These are phyloP conservation scores for Cossypha caffra DNA, from an alignment of 2,797 vertebrate genomes.

Conservation along the genomic window DNA sequence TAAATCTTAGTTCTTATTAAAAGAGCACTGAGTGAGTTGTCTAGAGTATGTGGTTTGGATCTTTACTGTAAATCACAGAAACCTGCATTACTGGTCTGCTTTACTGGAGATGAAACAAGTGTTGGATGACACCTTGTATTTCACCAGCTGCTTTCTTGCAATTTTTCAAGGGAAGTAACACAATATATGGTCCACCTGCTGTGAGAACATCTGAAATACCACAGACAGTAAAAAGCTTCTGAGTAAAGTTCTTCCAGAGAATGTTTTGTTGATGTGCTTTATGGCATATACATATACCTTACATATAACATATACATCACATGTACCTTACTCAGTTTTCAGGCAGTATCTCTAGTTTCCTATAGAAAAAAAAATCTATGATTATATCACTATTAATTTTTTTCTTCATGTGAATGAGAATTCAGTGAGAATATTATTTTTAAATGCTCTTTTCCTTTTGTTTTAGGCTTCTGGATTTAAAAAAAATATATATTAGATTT, in stretches of 20 bases:
- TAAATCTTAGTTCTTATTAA: constrained; percentile 41
- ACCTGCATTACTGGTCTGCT: constrained; percentile 17
- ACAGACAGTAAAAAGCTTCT: constrained; percentile 8
- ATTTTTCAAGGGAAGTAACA: constrained; percentile 24
- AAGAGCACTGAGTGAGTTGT: constrained; percentile 21
- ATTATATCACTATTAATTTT: not conserved
- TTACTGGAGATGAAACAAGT: constrained; percentile 6
- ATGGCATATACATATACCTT: not conserved
- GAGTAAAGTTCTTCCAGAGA: constrained; percentile 23
- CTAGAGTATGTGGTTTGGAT: not conserved
- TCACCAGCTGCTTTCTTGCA: constrained; percentile 35
- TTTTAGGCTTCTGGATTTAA: not conserved
- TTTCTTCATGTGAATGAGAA: not conserved
- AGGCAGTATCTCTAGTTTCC: not conserved
- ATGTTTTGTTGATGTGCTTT: not conserved
- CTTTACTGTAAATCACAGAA: constrained; percentile 40
- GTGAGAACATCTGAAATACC: constrained; percentile 53
- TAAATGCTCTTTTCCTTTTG: not conserved
- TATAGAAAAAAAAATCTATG: not conserved
- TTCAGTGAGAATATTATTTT: not conserved
- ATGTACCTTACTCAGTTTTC: not conserved
- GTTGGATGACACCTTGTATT: constrained; percentile 44
- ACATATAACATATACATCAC: not conserved
- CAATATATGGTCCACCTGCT: constrained; percentile 32
- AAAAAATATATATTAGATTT: not conserved